Conservation (phyloP, 1,140 invertebrate genomes). For the Drosophila erecta region DNA sequence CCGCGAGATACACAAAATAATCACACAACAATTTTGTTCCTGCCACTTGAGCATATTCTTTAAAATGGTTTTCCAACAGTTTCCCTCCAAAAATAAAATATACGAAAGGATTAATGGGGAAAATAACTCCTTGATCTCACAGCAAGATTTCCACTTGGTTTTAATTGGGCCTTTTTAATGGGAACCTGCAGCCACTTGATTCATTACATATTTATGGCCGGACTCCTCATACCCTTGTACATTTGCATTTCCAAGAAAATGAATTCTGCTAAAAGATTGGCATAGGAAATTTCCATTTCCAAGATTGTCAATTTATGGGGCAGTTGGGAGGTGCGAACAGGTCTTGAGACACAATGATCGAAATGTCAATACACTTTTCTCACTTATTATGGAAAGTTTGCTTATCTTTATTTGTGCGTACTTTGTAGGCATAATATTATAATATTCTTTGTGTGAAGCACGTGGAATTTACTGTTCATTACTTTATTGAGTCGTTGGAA, state of each 20-base stretch:
- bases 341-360: constrained; percentile 4
- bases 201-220: constrained; percentile 43
- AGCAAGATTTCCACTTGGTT: constrained; percentile 61
- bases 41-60: constrained; percentile 61
- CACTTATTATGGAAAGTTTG: constrained; percentile 21
- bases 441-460: constrained; percentile 12
- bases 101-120: constrained; percentile 30
- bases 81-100: constrained; percentile 23
- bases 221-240: constrained; percentile 5
- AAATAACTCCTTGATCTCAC: constrained; percentile 27
- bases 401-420: constrained; percentile 13
- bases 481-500: constrained; percentile 3
- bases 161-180: constrained; percentile 76
- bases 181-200: constrained; percentile 40
- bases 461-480: neutral
- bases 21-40: constrained; percentile 13
- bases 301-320: constrained; percentile 17
- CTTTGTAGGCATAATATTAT: neutral
- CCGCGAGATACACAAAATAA: constrained; percentile 67
- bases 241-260: constrained; percentile 35
- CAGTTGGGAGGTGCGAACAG: constrained; percentile 5
- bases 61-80: constrained; percentile 27
- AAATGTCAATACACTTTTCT: constrained; percentile 18
- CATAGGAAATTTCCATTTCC: constrained; percentile 29
- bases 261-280: constrained; percentile 29